Percentiles rank a stretch among this genome's conserved stretches.
Conservation (phyloP, 2,113 vertebrate genomes). For the Neolamprologus longior region DNA sequence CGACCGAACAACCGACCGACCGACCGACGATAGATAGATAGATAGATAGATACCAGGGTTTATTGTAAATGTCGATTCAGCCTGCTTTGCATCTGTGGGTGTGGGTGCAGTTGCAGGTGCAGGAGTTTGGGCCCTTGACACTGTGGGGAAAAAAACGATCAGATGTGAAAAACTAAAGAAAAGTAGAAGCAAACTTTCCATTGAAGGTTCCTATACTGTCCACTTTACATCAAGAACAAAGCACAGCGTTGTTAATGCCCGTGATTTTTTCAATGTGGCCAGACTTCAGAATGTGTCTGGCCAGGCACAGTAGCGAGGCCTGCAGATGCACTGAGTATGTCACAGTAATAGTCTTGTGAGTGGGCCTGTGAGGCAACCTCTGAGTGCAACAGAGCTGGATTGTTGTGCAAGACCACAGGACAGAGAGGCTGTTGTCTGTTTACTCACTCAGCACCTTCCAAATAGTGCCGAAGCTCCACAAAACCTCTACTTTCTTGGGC, state of each 20-base stretch:
- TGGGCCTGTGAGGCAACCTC: constrained; percentile 16
- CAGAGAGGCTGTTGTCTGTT: constrained; percentile 39
- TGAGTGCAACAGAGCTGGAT: constrained; percentile 40
- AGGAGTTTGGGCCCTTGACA: constrained; percentile 1
- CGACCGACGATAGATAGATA: neutral
- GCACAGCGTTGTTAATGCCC: neutral
- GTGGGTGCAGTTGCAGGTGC: neutral
- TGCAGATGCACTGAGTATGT: constrained; percentile 28
- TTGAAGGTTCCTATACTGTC: neutral
- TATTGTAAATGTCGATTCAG: neutral
- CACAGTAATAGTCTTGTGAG: constrained; percentile 40
- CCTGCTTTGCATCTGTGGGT: neutral
- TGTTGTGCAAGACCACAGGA: constrained; percentile 35
- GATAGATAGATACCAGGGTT: neutral
- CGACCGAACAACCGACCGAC: neutral
- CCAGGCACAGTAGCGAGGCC: constrained; percentile 20
- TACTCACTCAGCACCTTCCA: constrained; percentile 53
- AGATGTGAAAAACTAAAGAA: constrained; percentile 4
- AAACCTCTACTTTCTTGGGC: constrained; percentile 7
- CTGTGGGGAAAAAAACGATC: neutral
- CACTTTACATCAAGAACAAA: constrained; percentile 21
- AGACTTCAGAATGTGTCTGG: constrained; percentile 23
- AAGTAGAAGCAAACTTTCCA: neutral
- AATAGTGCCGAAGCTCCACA: constrained; percentile 8
- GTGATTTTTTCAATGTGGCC: constrained; percentile 13